Evolutionary conservation across 2,113 vertebrate genomes (phyloP), one percentile per base, ranked within the genome.

Genomic region (Mola mola): DNA sequence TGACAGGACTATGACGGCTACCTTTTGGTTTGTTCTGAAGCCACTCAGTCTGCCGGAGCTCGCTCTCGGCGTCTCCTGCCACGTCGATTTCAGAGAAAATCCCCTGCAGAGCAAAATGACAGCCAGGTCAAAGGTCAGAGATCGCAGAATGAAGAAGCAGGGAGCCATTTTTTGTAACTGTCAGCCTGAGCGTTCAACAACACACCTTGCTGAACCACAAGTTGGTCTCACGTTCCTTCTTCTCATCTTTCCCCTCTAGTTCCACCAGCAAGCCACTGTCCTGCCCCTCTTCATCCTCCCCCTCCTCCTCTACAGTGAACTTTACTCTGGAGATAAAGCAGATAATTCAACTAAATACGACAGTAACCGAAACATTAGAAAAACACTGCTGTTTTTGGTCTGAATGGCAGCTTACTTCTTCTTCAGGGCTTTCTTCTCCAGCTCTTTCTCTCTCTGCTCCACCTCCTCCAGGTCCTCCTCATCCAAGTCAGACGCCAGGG

Each of bases 201-300:
- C 78, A 58, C 75, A 96, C 97, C 92, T 99, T 98, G 66, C 94
- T 95, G 7, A 99, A 99, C 97, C 97, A 99, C 72, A 98, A 69
- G 83, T 49, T 91, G 24, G 94, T 91, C 66, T 94, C 93, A 6
- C 78, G 92, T 38, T 96, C 89, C 50, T 82, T 88, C 65, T 93
- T 92, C 57, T 94, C 92, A 0, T 91, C 86, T 60, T 95, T 95
- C 68, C 89, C 93, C 61, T 96, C 96, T 20, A 98, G 61, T 0
- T 95, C 91, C 10, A 97, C 94, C 69, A 99, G 55, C 66, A 99
- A 72, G 1, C 95, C 92, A 52, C 95, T 44, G 89, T 28, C 88
- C 67, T 16, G 82, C 1, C 47, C 89, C 11, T 92, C 90, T 1
- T 91, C 70, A 0, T 86, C 78, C 57, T 75, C 76, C 53, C 74